Percentiles rank a stretch among this genome's conserved stretches.
Conservation (phyloP, 2,113 vertebrate genomes). For the Hystrix cristata region DNA sequence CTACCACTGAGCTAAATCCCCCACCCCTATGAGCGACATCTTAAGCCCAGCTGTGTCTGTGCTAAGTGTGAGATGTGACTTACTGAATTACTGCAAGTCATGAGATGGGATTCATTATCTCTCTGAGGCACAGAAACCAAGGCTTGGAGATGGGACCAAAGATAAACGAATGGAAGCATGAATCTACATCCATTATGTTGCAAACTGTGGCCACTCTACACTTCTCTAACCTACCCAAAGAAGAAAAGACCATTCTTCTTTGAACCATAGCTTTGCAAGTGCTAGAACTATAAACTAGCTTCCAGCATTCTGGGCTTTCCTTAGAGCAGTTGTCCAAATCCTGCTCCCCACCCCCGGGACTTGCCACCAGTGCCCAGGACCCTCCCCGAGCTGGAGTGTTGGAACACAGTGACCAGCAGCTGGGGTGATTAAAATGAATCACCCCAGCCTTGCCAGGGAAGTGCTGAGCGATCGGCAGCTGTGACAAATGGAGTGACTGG, state of each 20-base stretch:
- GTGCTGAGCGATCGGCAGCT: slow-evolving; percentile 83
- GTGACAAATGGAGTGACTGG: slow-evolving; percentile 83
- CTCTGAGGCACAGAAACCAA: not conserved
- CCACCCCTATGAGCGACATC: not conserved
- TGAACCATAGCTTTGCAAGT: not conserved
- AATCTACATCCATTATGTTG: not conserved
- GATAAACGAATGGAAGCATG: not conserved
- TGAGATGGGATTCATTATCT: not conserved
- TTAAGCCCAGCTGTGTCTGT: not conserved
- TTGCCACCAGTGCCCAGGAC: not conserved
- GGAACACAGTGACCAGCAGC: slow-evolving; percentile 60
- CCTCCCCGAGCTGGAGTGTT: not conserved
- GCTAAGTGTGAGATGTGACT: not conserved
- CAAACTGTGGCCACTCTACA: not conserved
- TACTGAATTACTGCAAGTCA: not conserved
- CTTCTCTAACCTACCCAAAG: not conserved
- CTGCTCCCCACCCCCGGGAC: not conserved
- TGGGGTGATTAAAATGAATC: slow-evolving; percentile 78
- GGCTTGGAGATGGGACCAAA: not conserved
- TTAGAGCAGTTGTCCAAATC: not conserved
- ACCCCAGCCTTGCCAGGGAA: slow-evolving; percentile 78
- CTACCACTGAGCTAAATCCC: too few species aligned
- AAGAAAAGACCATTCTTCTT: not conserved
- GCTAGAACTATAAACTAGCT: not conserved
- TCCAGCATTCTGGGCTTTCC: not conserved